Base-by-base conservation (phyloP, 1,140 invertebrate genomes). In the Drosophila kurseongensis region DNA sequence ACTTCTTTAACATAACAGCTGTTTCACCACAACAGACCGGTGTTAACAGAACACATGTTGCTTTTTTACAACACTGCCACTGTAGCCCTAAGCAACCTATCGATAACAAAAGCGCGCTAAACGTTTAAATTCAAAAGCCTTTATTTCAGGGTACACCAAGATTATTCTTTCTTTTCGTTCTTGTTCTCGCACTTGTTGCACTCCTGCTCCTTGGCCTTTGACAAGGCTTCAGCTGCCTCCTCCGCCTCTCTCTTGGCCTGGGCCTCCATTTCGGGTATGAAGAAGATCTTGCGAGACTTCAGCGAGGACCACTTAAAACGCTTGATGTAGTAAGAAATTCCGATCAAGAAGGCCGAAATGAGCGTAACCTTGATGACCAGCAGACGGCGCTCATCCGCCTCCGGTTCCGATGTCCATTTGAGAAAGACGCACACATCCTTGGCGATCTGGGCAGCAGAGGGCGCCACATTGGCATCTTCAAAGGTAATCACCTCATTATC, bases 381-480 rank as follows among this genome's bases (percentile, higher is more conserved):
- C 77, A 93, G 93, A 83, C 99, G 97, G 55, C 98, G 95, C 0
- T 95, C 95, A 92, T 99, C 98, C 56, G 96, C 95, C 91, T 99
- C 98, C 1, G 96, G 97, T 91, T 99, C 97, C 1, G 97, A 95
- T 51, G 96, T 95, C 98, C 98, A 99, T 91, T 95, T 96, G 16
- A 99, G 95, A 95, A 99, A 99, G 61, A 96, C 96, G 41, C 94
- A 92, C 10, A 99, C 96, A 94, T 99, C 99, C 94, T 99, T 99
- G 50, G 99, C 97, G 80, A 99, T 93, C 93, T 99, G 99, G 91
- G 97, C 97, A 48, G 96, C 95, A 50, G 97, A 96, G 12, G 99
- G 95, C 51, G 97, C 96, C 50, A 99, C 99, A 59, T 97, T 96
- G 56, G 96, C 96, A 93, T 98, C 97, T 50, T 93, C 93, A 92